Evolutionary conservation across 2,113 vertebrate species (phyloP).

Genomic region (Planiliza haematocheilus): DNA sequence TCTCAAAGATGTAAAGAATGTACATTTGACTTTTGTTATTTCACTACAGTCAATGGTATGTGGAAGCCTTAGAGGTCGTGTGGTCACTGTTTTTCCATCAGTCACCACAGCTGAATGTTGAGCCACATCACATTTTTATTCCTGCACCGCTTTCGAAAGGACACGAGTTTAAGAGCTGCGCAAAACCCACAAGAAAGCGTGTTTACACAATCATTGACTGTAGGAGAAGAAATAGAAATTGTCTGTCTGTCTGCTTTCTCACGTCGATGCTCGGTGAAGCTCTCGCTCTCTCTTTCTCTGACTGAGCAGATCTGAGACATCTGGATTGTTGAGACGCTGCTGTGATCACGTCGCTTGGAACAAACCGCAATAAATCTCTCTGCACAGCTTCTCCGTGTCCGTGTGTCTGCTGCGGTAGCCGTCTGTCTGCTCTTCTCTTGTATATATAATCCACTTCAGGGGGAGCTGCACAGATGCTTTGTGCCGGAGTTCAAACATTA

Average conservation of each 20-base stretch:
- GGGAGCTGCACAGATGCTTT: background rate
- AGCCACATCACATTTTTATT: background rate
- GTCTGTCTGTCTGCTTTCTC: background rate
- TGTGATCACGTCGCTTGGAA: slow-evolving; percentile 43
- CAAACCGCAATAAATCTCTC: slow-evolving; percentile 61
- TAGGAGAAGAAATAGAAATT: background rate
- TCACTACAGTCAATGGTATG: no score
- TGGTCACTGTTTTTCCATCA: background rate
- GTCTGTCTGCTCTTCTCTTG: background rate
- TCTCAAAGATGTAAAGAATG: background rate
- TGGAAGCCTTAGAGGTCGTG: background rate
- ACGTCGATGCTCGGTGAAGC: background rate
- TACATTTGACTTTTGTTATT: no score
- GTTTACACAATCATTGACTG: background rate
- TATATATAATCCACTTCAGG: background rate
- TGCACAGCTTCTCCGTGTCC: slow-evolving; percentile 1
- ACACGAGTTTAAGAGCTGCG: no score
- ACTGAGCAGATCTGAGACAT: slow-evolving; percentile 16
- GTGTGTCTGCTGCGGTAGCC: slow-evolving; percentile 4
- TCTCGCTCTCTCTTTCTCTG: no score
- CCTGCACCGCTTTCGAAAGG: background rate
- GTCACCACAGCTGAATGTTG: slow-evolving; percentile 39
- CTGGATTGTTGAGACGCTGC: slow-evolving; percentile 37
- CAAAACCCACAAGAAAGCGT: background rate
- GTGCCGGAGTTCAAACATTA: background rate